Base-by-base conservation (phyloP, 2,113 vertebrate species). In the Pionites leucogaster region DNA sequence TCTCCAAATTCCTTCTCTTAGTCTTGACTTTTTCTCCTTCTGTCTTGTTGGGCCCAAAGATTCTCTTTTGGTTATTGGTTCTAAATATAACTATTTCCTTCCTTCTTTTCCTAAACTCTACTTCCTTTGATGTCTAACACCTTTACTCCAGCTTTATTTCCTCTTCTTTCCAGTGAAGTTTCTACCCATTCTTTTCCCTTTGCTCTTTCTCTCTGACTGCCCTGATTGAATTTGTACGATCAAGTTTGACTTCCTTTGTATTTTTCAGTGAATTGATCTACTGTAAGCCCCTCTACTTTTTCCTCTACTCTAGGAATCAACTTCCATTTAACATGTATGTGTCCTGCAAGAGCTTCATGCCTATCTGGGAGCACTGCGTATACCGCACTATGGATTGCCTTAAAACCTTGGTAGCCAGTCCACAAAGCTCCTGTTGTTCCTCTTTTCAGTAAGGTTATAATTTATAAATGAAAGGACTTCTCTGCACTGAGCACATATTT, bases 261-360 rank as follows among this genome's bases (percentile, higher is more conserved):
- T 85, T 86, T 96, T 96, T 83, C 88, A 89, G 60, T 81, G 84
- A 70, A 78, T 72, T 82, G 91, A 35, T 44, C 74, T 63, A 6
- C 28, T 84, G 49, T 93, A 90, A 95, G 74, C 3, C 42, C 50
- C 11, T 89, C 44, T 44, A 63, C 42, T 89, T 96, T 96, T 90
- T 93, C 53, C 24, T 96, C 72, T 89, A n/a, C 92, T 90, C 64
- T 87, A 95, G 94, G 92, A 96, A 92, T 74, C 8, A 0, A 53
- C 68, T 85, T 92, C 41, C 37, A 53, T 82, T 91, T 81, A 95
- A 80, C 59, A 59, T 1, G 0, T 50, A 63, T 60, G 55, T 82
- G 41, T 80, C 70, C 77, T 82, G 52, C 14, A 3, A 0, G 1
- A 97, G 68, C 59, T 90, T 81, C 42, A 7, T 86, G 41, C 44